Percentiles rank a stretch among this genome's conserved stretches.
Conservation (phyloP, 1,140 invertebrate genomes). For the Dendrolimus kikuchii region DNA sequence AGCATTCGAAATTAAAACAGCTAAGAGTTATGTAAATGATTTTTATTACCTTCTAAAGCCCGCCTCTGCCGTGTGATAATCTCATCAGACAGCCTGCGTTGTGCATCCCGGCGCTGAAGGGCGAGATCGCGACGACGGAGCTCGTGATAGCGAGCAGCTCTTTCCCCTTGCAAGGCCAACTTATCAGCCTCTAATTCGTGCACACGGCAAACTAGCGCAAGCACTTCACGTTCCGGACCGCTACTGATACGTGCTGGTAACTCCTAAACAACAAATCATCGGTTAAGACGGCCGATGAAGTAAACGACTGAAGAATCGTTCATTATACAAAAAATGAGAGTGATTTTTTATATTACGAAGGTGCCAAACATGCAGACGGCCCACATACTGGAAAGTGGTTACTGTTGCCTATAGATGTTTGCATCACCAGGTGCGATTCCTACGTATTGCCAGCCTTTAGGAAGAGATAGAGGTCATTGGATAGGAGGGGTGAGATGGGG, state of each 20-base stretch:
- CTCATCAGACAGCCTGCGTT: constrained; percentile 90
- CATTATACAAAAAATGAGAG: no score
- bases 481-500: no score
- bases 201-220: constrained; percentile 87
- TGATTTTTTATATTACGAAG: no score
- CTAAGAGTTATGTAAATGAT: not conserved
- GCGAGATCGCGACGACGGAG: constrained; percentile 87
- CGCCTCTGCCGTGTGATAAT: constrained; percentile 91
- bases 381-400: no score
- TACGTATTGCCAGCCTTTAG: no score
- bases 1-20: not conserved
- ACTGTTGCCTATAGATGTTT: no score
- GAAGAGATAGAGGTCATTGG: no score
- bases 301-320: no score
- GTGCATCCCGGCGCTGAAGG: constrained; percentile 86
- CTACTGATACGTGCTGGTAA: constrained; percentile 86
- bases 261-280: constrained; percentile 72
- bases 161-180: constrained; percentile 89
- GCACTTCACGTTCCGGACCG: constrained; percentile 89
- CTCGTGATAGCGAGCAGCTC: constrained; percentile 88
- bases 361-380: no score
- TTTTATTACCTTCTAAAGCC: constrained; percentile 84
- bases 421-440: no score
- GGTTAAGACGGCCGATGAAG: not conserved
- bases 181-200: constrained; percentile 95